A percentile compares a stretch with the other conserved stretches of the same genome.
Conservation (phyloP, 2,113 vertebrate genomes). For the Sardina pilchardus region DNA sequence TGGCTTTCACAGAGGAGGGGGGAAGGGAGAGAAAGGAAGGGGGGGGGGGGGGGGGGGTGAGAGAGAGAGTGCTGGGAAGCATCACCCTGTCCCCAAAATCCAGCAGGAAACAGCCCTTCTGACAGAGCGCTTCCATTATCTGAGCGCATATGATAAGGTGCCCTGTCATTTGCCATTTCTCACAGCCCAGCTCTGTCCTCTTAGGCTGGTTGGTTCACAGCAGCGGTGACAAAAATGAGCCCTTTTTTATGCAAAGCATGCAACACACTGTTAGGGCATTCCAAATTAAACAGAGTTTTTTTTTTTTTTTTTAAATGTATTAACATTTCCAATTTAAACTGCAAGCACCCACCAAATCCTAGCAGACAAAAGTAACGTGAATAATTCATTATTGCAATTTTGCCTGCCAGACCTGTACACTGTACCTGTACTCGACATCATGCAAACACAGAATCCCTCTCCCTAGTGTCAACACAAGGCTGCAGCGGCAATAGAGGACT, state of each 20-base stretch:
- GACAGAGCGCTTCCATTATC: conserved; percentile 33
- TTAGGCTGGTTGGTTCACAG: not conserved
- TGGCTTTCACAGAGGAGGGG: not conserved
- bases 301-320: not conserved
- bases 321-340: not conserved
- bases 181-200: conserved; percentile 13
- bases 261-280: not conserved
- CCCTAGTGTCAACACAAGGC: not conserved
- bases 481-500: not conserved
- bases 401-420: not conserved
- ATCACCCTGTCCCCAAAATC: conserved; percentile 22
- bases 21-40: not conserved
- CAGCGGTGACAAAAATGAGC: not conserved
- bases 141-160: conserved; percentile 31
- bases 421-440: not conserved
- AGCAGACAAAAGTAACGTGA: not conserved
- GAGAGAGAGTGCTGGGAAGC: not conserved
- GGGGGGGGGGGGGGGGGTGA: not conserved
- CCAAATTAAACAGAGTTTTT: not conserved
- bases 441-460: not conserved
- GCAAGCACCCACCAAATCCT: not conserved
- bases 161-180: conserved; percentile 23
- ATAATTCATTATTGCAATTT: conserved; percentile 8
- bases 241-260: conserved; percentile 21
- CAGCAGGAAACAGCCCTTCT: conserved; percentile 36